Evolutionary conservation across 1,140 invertebrate genomes (phyloP).

Genomic region (Ruditapes philippinarum): DNA sequence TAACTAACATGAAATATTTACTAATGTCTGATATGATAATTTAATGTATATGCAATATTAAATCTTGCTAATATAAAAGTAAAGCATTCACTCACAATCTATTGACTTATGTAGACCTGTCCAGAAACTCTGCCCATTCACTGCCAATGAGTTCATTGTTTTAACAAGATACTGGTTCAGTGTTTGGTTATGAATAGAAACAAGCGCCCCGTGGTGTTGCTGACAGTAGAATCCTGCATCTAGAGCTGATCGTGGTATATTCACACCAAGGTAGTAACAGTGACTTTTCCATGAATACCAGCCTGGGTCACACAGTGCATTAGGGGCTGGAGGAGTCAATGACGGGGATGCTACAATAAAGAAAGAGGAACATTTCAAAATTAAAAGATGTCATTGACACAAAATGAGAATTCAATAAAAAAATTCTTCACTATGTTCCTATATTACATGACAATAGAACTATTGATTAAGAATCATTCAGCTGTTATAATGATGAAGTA

Average conservation of each 20-base stretch:
- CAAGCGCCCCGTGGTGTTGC: constrained; percentile 28
- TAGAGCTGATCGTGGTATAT: background rate
- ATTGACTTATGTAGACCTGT: constrained; percentile 62
- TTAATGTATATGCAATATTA: too few species aligned
- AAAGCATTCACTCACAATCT: constrained; percentile 58
- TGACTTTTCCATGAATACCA: constrained; percentile 31
- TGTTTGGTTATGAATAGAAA: constrained; percentile 44
- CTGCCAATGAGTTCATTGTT: constrained; percentile 22
- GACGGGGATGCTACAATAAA: constrained; percentile 45
- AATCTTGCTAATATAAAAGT: too few species aligned
- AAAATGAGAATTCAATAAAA: too few species aligned
- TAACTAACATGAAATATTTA: too few species aligned
- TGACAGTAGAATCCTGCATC: constrained; percentile 55
- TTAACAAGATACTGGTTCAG: constrained; percentile 32
- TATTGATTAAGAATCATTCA: too few species aligned
- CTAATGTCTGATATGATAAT: too few species aligned
- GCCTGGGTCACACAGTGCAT: constrained; percentile 41
- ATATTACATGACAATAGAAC: too few species aligned
- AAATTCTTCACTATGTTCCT: too few species aligned
- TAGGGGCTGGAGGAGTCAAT: constrained; percentile 54
- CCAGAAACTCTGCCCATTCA: constrained; percentile 45
- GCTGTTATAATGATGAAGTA: too few species aligned
- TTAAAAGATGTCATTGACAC: too few species aligned
- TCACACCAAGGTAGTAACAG: constrained; percentile 43
- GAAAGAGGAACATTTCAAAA: too few species aligned